Evolutionary conservation across 2,113 vertebrate genomes (phyloP).

Genomic region (Rhagologus leucostigma): DNA sequence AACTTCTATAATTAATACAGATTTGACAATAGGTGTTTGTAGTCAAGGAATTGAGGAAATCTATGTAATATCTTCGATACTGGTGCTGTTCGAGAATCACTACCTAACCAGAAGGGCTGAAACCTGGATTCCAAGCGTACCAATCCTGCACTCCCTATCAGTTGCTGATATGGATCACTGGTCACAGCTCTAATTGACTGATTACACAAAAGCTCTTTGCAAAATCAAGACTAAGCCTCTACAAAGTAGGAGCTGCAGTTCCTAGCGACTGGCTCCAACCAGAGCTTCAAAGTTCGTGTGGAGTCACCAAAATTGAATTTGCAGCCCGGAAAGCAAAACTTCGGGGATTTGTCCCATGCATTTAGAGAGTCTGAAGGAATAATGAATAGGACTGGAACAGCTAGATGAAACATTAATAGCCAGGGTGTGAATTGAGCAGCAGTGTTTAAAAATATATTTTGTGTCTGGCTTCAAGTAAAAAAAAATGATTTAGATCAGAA

Average conservation of each 20-base stretch:
- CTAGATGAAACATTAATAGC: background rate
- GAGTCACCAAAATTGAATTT: background rate
- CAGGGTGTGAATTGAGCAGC: background rate
- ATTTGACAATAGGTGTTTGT: background rate
- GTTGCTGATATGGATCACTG: conserved; percentile 29
- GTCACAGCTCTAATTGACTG: conserved; percentile 42
- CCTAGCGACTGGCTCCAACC: background rate
- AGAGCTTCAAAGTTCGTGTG: background rate
- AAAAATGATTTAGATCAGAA: conserved; percentile 33
- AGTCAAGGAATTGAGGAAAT: background rate
- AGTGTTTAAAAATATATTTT: background rate
- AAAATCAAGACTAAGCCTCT: conserved; percentile 18
- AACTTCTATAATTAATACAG: background rate
- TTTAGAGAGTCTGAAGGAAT: background rate
- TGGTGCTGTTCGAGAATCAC: background rate
- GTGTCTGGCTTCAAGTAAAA: background rate
- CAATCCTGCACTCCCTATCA: background rate
- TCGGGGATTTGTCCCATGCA: background rate
- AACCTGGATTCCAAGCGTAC: conserved; percentile 3
- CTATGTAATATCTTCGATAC: rapidly evolving
- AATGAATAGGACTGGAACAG: background rate
- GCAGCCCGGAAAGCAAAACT: background rate
- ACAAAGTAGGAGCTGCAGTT: background rate
- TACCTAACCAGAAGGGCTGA: background rate
- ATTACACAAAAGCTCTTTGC: conserved; percentile 35